Base-by-base conservation (phyloP, 92 coral and sea anemone species). In the Zoanthus sansibaricus region DNA sequence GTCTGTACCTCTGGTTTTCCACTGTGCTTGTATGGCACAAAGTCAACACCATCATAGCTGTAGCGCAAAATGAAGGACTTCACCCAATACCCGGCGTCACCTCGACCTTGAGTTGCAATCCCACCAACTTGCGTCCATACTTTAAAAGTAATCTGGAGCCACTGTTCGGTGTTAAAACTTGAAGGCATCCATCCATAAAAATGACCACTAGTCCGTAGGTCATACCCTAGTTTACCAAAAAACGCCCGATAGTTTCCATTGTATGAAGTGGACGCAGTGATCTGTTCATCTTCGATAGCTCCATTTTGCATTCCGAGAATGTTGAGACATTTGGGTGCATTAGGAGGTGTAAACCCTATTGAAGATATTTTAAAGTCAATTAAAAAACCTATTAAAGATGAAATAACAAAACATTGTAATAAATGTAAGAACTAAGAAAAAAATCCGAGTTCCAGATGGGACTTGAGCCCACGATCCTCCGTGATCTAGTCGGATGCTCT, bases 21-120 rank as follows among this genome's bases (percentile, higher is more conserved):
- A 14, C 42, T 58, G 32, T 78, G 83, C 52, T 78, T 78, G 71
- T 42, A 42, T 5, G 83, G 55, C 71, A 78, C 37, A 44, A 54
- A 78, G 32, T 78, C 83, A 11, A 78, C 83, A 1, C 83, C 83
- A 55, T 78, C 83, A n/a, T 78, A 78, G 59, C 71, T 58, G 83
- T 78, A 78, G 5, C n/a, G 54, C 44, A 78, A 13, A 4, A 64
- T 14, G 51, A 32, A 78, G 6, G 83, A 78, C 72, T 37, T 78
- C 0, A 78, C 83, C 83, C 83, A 78, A 1, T 78, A 71, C 0
- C 72, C 83, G 0, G 71, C 83, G 15, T 78, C 55, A 6, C 83
- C 83, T 7, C 71, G 69, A 5, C 83, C 83, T 32, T 78, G 83
- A 9, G 30, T 78, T 37, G 83, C 66, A 17, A 78, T 78, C 14